Evolutionary conservation across 1,140 invertebrate species (phyloP).

Genomic region (Drosophila lowei): DNA sequence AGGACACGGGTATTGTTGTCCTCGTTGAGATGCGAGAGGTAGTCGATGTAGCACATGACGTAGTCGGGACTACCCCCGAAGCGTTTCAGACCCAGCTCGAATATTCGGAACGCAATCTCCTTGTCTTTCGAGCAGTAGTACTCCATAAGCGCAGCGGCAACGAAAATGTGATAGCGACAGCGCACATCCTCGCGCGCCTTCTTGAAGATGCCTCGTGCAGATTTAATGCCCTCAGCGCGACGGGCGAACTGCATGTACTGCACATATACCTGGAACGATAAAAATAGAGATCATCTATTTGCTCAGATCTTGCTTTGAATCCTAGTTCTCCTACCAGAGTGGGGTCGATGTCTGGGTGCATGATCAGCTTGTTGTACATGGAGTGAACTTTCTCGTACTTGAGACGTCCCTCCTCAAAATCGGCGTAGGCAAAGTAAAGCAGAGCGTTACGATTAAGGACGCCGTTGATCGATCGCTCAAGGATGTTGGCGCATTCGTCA

Average conservation of each 20-base stretch:
- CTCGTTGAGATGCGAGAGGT: constrained; percentile 99
- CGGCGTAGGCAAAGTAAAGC: constrained; percentile 98
- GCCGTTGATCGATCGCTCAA: constrained; percentile 94
- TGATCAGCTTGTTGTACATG: constrained; percentile 96
- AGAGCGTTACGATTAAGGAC: constrained; percentile 96
- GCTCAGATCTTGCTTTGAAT: neutral
- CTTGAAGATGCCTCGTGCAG: constrained; percentile 97
- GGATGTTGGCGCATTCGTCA: constrained; percentile 96
- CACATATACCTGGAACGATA: constrained; percentile 90
- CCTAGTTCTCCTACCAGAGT: constrained; percentile 88
- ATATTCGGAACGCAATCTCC: constrained; percentile 98
- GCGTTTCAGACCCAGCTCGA: constrained; percentile 98
- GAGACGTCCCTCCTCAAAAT: constrained; percentile 98
- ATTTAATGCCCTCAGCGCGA: constrained; percentile 98
- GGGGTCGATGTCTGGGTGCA: constrained; percentile 95
- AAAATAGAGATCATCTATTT: neutral
- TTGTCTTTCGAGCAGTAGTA: constrained; percentile 99
- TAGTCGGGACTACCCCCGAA: constrained; percentile 97
- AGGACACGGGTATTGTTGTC: constrained; percentile 99
- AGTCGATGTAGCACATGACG: constrained; percentile 97
- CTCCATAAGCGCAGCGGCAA: constrained; percentile 98
- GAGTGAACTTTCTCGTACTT: constrained; percentile 99
- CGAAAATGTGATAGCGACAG: constrained; percentile 96
- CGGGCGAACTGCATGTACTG: constrained; percentile 99
- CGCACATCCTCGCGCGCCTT: constrained; percentile 94